phyloP scores from a whole-genome alignment of 2,797 vertebrate species.

The Oryzias dopingdopingensis region DNA sequence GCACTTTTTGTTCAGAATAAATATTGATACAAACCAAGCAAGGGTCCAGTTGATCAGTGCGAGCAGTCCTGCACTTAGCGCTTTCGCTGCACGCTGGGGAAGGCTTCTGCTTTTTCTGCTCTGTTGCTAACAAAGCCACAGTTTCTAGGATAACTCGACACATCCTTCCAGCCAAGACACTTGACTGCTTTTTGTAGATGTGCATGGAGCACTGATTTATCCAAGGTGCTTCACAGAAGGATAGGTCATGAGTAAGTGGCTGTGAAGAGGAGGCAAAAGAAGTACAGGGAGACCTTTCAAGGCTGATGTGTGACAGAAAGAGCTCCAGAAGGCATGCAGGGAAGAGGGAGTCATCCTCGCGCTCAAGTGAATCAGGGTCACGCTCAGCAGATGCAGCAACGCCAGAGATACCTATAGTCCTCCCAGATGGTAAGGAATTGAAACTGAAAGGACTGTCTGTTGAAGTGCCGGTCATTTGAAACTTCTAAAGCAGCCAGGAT shows the following conservation, averaged over 20 bases:
- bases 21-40: conserved; percentile 81
- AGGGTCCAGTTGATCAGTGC: conserved; percentile 73
- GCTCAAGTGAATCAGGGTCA: conserved; percentile 64
- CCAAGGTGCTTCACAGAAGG: conserved; percentile 34
- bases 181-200: conserved; percentile 21
- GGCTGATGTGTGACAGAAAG: conserved; percentile 81
- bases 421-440: conserved; percentile 75
- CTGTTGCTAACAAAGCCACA: background rate
- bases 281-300: conserved; percentile 51
- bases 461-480: background rate
- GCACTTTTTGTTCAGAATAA: conserved; percentile 77
- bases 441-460: too few species aligned
- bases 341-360: conserved; percentile 75
- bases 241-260: conserved; percentile 66
- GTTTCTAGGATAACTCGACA: conserved; percentile 8
- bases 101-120: conserved; percentile 22
- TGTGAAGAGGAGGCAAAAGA: conserved; percentile 60
- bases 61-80: conserved; percentile 46
- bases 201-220: conserved; percentile 30
- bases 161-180: conserved; percentile 27
- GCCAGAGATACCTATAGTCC: conserved; percentile 64
- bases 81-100: conserved; percentile 30
- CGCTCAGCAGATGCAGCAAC: conserved; percentile 57
- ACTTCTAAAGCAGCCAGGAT: conserved; percentile 2
- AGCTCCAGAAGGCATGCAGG: conserved; percentile 76